Percentiles rank a stretch among this genome's conserved stretches.
Evolutionary conservation across 37 sponge, comb jelly and placozoan genomes (phyloP).

Genomic region (Tethya wilhelma): DNA sequence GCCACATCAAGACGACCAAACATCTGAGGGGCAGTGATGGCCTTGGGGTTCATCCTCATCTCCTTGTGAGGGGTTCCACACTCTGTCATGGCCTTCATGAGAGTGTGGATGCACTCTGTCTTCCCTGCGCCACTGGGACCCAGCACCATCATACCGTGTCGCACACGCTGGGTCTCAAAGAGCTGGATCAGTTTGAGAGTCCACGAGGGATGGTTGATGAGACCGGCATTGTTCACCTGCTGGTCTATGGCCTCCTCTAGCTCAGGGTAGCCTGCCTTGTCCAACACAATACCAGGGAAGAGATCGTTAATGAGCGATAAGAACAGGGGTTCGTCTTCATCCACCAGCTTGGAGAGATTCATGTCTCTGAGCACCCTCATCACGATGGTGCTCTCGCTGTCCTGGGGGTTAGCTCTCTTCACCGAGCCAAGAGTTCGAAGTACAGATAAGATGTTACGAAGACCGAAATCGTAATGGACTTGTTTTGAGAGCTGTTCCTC

Average conservation of each 20-base stretch:
- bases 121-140: constrained; percentile 98
- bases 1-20: constrained; percentile 97
- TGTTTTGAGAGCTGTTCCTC: constrained; percentile 99
- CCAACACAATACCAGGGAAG: constrained; percentile 95
- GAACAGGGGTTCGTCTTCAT: constrained; percentile 99
- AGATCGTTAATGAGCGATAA: constrained; percentile 93
- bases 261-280: constrained; percentile 98
- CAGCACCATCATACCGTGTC: constrained; percentile 99
- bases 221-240: constrained; percentile 65
- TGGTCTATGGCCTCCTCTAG: constrained; percentile 90
- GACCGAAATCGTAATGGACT: constrained; percentile 99
- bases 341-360: constrained; percentile 98
- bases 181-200: constrained; percentile 96
- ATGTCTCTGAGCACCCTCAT: constrained; percentile 98
- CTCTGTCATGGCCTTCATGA: constrained; percentile 96
- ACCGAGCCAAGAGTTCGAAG: constrained; percentile 93
- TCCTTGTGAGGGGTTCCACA: constrained; percentile 93
- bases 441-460: constrained; percentile 97
- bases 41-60: constrained; percentile 99
- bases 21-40: constrained; percentile 98
- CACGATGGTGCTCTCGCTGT: constrained; percentile 95
- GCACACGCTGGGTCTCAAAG: constrained; percentile 96
- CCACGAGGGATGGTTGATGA: constrained; percentile 95
- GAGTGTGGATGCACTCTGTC: constrained; percentile 83
- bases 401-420: constrained; percentile 86